Base-by-base conservation (phyloP, 2,113 vertebrate species). In the Clarias macrocephalus region DNA sequence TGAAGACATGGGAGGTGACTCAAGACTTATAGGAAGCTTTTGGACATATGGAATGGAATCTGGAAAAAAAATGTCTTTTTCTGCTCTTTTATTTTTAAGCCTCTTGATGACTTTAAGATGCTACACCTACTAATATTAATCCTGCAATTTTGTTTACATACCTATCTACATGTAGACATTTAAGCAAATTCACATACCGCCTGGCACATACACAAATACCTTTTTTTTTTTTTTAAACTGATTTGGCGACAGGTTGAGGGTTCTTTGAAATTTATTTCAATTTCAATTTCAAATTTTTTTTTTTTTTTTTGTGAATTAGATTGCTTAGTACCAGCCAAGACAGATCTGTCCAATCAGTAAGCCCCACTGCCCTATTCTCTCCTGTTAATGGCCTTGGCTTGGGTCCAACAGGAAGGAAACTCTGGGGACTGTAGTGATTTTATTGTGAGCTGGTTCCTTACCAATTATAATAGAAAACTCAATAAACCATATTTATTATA, bases 381-480 rank as follows among this genome's bases (percentile, higher is more conserved):
- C 79, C 75, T 82, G 57, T 56, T 85, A 85, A 83, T 80, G 62
- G 70, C 66, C 54, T 86, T 88, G 88, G 80, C 70, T 83, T 79
- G 2, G 28, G 87, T 86, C 85, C 86, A 90, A 83, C 66, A 65
- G 30, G 52, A 54, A 80, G 66, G 48, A 75, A 70, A 75, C 60
- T 77, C 54, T 3, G 5, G 7, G 59, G 52, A 82, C 48, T 73
- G 65, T 37, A 3, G 0, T 23, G 33, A 60, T 66, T 85, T 79
- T 77, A 25, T 37, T 88, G 57, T 82, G 23, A 82, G 87, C 88
- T 85, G 82, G 86, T 72, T n/a, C 82, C 86, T 90, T 80, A 76
- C 83, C 79, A 82, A 48, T 89, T 75, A 84, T 88, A 85, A 88
- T 89, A 86, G 63, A 88, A 90, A 90, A 82, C 83, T 88, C 23